Base-by-base conservation (phyloP, 2,888 invertebrate genomes). In the Phengaris alcon region DNA sequence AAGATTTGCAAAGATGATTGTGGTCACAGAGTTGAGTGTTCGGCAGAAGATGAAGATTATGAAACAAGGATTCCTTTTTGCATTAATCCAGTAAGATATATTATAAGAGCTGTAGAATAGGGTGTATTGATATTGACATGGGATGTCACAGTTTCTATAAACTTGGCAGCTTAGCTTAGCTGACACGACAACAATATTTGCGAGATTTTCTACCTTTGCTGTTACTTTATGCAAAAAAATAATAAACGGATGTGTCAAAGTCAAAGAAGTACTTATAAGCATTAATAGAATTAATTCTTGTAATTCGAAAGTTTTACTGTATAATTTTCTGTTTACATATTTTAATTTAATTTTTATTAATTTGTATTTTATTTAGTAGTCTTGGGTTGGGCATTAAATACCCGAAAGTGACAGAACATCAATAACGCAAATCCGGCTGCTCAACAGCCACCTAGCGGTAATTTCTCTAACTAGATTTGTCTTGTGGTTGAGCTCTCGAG, bases 401-500 rank as follows among this genome's bases (percentile, higher is more conserved):
- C 0, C 7, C 3, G 6, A 35, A 69, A 35, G 72, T 72, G 72
- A 54, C 55, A 75, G 75, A 79, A 82, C 82, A 86, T 88, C 88
- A 86, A 90, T 90, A 89, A 79, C 79, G 80, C 77, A 77, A 81
- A 82, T 91, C 91, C 91, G 89, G 85, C 81, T 75, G 73, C 78
- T 78, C 35, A 79, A 80, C 88, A 89, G 90, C 88, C 88, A 86
- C 93, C 89, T 78, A 81, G 82, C 87, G 78, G 79, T 76, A 78
- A 79, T 80, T 82, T 79, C 75, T 77, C 76, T 83, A 86, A 82
- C 78, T 79, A 82, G 84, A 88, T 85, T 88, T 89, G 89, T 90
- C 90, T 90, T 91, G 90, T 90, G 89, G 88, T 90, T 87, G 84
- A 85, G 86, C 88, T 85, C 83, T 82, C 83, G 82, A 86, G 84